These are phyloP conservation scores for Gambusia holbrooki DNA, from an alignment of 2,113 vertebrate species.

Conservation along the genomic window DNA sequence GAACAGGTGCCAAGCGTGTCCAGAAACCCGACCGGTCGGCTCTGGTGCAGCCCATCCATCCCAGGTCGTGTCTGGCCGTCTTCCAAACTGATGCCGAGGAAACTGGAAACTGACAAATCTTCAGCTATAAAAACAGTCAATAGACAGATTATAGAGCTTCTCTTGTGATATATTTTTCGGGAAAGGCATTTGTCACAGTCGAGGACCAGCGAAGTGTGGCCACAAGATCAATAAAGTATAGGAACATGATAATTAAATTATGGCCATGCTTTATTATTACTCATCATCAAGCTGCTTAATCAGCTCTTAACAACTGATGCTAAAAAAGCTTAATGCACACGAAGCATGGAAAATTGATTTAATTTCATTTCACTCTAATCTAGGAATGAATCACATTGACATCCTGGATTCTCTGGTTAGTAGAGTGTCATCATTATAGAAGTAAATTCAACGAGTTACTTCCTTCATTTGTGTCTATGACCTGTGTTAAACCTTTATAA, in stretches of 20 bases:
- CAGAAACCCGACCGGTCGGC: constrained; percentile 18
- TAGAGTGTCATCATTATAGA: constrained; percentile 7
- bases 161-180: not conserved
- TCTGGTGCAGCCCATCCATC: not conserved
- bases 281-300: not conserved
- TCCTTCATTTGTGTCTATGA: not conserved
- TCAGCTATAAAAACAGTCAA: not conserved
- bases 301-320: not conserved
- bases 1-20: not conserved
- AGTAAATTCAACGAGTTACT: constrained; percentile 1
- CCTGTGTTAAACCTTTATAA: not conserved
- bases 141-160: not conserved
- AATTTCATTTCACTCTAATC: constrained; percentile 9
- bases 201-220: not conserved
- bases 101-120: not conserved
- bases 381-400: not conserved
- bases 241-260: constrained; percentile 1
- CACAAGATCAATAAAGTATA: not conserved
- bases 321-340: not conserved
- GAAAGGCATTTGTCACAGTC: not conserved
- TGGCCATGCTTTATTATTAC: not conserved
- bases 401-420: not conserved
- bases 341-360: not conserved
- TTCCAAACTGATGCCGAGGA: not conserved
- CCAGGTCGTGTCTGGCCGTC: constrained; percentile 11